These are phyloP conservation scores for Willisornis vidua DNA, from an alignment of 2,113 vertebrate species.

Conservation along the genomic window DNA sequence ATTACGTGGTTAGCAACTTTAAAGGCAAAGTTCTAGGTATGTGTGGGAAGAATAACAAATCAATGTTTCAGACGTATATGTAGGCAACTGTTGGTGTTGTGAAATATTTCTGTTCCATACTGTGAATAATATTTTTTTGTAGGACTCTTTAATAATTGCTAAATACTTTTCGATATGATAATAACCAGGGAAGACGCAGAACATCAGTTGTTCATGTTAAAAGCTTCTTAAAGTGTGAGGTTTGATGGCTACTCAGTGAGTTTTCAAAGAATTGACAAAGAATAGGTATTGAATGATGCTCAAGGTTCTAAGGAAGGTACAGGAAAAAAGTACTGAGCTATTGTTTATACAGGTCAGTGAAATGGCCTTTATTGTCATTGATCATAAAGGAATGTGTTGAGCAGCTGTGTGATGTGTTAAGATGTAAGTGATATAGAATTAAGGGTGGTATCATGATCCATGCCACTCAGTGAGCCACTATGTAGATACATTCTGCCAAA, in stretches of 20 bases:
- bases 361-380: background rate
- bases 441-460: background rate
- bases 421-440: background rate
- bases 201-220: background rate
- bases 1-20: background rate
- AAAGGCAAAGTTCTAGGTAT: background rate
- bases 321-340: background rate
- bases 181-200: background rate
- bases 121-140: background rate
- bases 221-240: background rate
- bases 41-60: background rate
- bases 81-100: background rate
- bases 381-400: background rate
- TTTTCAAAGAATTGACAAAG: background rate
- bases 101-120: background rate
- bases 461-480: background rate
- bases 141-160: background rate
- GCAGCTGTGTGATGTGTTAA: background rate
- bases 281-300: background rate
- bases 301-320: background rate
- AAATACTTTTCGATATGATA: background rate
- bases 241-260: background rate
- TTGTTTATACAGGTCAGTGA: background rate
- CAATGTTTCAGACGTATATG: background rate
- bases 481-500: background rate